Evolutionary conservation across 1,140 invertebrate genomes (phyloP).

Genomic region (Oncopodura yosiiana): DNA sequence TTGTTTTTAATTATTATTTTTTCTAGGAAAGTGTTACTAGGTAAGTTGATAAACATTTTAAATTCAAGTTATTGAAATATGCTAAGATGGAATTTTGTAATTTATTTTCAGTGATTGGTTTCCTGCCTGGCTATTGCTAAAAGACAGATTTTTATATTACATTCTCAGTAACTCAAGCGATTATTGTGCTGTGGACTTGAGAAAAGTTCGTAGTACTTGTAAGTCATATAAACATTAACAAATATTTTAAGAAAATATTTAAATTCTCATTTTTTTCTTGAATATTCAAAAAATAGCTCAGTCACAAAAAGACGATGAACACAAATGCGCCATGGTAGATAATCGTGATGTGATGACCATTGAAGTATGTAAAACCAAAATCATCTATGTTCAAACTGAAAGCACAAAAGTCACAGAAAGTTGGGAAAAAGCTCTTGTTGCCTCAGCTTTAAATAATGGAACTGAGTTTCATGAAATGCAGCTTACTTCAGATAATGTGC

Average conservation of each 20-base stretch:
- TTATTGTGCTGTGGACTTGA: conserved; percentile 55
- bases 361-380: conserved; percentile 40
- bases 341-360: conserved; percentile 38
- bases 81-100: no score
- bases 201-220: conserved; percentile 71
- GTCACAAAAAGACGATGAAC: conserved; percentile 25
- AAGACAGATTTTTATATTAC: conserved; percentile 58
- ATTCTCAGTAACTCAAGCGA: conserved; percentile 46
- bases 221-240: conserved; percentile 37
- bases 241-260: conserved; percentile 13
- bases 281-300: no score
- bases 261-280: no score
- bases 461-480: conserved; percentile 67
- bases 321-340: conserved; percentile 31
- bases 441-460: conserved; percentile 66
- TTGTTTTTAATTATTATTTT: conserved; percentile 13
- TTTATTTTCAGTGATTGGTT: conserved; percentile 61
- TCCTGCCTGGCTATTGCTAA: conserved; percentile 64
- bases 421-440: conserved; percentile 61
- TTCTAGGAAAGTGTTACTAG: conserved; percentile 53
- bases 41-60: no score
- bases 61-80: no score
- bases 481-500: conserved; percentile 71
- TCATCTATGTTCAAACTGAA: conserved; percentile 51
- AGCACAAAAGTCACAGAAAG: conserved; percentile 39